Base-by-base conservation (phyloP, 1,140 invertebrate species). In the Drosophila carrolli region DNA sequence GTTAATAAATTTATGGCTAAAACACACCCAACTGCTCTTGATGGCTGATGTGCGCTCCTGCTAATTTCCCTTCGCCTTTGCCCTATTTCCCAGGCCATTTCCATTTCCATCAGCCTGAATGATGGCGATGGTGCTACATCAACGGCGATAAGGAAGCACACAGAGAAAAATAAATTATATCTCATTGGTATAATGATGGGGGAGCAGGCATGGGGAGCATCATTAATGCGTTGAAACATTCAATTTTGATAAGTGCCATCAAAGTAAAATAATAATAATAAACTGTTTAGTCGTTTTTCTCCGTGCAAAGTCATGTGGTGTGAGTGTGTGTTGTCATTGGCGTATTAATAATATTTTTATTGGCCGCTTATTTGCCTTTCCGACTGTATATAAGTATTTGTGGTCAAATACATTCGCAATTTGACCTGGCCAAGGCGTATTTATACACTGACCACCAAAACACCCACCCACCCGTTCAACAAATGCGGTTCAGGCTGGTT, bases 1-100 rank as follows among this genome's bases (percentile, higher is more conserved):
- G 84, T 84, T 88, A 88, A 88, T 88, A 88, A 89, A 88, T 89
- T 88, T 88, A 88, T 89, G 84, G 68, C 84, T 66, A 72, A 89
- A 89, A 89, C 84, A 88, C 84, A 89, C 84, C 84, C 80, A 84
- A 68, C 80, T 65, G 63, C 81, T 65, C 61, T n/a, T 78, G 68
- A 57, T 61, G 65, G 40, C 29, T 57, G 62, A 46, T 75, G 59
- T 57, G 60, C 56, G 75, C 61, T 51, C 38, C 27, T 58, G 68
- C 62, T 79, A 66, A 75, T 75, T 75, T 75, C 73, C 72, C 72
- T 58, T 41, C 23, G 44, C 55, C 29, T 13, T 35, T 23, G 6
- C 47, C 41, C 32, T 35, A 19, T 65, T 44, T 29, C 59, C 58
- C 58, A 62, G 32, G 32, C 43, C 58, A 65, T 66, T 63, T 63